phyloP scores from a whole-genome alignment of 2,113 vertebrate species.

The Aptenodytes forsteri region DNA sequence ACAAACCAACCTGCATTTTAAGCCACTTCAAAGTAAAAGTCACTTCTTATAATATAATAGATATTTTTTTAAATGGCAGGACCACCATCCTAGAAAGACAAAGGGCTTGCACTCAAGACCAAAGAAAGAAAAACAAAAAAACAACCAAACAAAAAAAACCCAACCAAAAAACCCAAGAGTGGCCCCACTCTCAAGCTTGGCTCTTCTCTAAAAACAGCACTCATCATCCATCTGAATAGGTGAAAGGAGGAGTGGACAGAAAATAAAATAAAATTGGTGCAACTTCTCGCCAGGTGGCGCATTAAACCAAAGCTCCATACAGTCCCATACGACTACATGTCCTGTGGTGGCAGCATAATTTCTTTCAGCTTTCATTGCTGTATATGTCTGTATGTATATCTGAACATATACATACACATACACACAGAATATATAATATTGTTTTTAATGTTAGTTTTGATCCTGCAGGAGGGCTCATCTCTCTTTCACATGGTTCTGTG shows the following conservation, averaged over 20 bases:
- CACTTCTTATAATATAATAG: slow-evolving; percentile 47
- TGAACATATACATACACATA: slow-evolving; percentile 58
- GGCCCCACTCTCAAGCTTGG: slow-evolving; percentile 48
- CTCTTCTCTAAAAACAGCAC: slow-evolving; percentile 67
- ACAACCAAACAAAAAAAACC: background rate
- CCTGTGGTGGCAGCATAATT: slow-evolving; percentile 62
- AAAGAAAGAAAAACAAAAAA: slow-evolving; percentile 39
- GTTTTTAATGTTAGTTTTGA: slow-evolving; percentile 56
- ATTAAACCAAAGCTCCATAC: slow-evolving; percentile 58
- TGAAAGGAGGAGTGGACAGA: slow-evolving; percentile 53
- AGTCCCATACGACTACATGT: slow-evolving; percentile 25
- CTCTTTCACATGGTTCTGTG: slow-evolving; percentile 97
- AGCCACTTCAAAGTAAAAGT: slow-evolving; percentile 73
- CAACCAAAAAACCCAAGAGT: background rate
- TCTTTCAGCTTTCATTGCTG: slow-evolving; percentile 45
- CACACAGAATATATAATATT: slow-evolving; percentile 30
- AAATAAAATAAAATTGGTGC: slow-evolving; percentile 79
- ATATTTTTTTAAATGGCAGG: slow-evolving; percentile 72
- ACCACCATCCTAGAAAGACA: slow-evolving; percentile 74
- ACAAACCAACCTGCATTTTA: slow-evolving; percentile 41
- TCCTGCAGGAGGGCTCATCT: slow-evolving; percentile 85
- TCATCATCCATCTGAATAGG: slow-evolving; percentile 56
- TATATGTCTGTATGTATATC: slow-evolving; percentile 55
- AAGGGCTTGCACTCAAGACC: slow-evolving; percentile 41
- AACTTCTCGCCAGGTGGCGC: slow-evolving; percentile 66